Base-by-base conservation (phyloP, 2,888 invertebrate species). In the Polyommatus icarus region DNA sequence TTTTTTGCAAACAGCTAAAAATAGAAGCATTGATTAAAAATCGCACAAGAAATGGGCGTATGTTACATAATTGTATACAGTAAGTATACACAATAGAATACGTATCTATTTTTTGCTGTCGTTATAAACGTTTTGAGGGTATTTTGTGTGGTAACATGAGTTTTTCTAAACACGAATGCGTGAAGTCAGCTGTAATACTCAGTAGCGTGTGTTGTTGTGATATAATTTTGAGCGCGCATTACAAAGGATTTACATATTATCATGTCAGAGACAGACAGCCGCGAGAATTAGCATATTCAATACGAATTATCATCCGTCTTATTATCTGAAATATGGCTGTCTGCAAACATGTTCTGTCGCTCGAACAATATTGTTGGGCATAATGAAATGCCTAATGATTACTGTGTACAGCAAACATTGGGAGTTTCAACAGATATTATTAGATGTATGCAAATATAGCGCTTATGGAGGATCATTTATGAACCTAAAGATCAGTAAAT, bases 211-310 rank as follows among this genome's bases (percentile, higher is more conserved):
- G 78, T 79, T 79, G 80, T 81, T 77, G 79, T 79, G 79, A 80
- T 81, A 80, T 80, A 80, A 81, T 77, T 79, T 76, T 77, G 77
- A 61, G 79, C 36, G 78, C 76, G 79, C 78, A 81, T 80, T 77
- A 79, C 77, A 76, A 79, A 67, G 78, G 80, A 81, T 80, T 79
- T 80, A 76, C 67, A 80, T 78, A 80, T 81, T 81, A 79, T 78
- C 79, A 78, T 76, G 80, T 80, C 80, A 77, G 77, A 50, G 76
- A 71, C 78, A 79, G 76, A 77, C 79, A 79, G 73, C 79, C 76
- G 77, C 76, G 73, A 61, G 78, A 78, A 80, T 80, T 80, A 79
- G 77, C 80, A 79, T 80, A 79, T 80, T 80, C 78, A 80, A 80
- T 79, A 78, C 77, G 77, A 79, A 79, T 79, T 79, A 79, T 78